Percentiles rank a stretch among this genome's conserved stretches.
Evolutionary conservation across 2,113 vertebrate genomes (phyloP).

Genomic region (Nothocercus julius): DNA sequence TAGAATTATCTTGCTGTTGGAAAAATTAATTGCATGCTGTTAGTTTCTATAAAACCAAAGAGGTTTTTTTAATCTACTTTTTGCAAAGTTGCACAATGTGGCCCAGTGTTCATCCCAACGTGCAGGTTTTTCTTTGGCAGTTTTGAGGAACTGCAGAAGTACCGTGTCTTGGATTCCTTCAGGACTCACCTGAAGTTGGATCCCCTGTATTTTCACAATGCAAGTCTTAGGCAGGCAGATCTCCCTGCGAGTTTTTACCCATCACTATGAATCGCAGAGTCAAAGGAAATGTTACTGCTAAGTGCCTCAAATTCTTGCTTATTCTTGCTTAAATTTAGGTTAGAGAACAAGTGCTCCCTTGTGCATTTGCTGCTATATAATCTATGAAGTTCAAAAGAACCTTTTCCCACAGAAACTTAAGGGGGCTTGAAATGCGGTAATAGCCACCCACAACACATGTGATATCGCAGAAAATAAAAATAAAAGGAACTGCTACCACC

Average conservation of each 20-base stretch:
- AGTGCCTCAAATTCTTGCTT: neutral
- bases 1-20: constrained; percentile 23
- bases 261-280: neutral
- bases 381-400: neutral
- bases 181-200: neutral
- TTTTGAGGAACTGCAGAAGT: neutral
- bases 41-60: constrained; percentile 6
- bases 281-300: neutral
- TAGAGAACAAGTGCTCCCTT: neutral
- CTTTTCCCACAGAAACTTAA: neutral
- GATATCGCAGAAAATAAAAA: neutral
- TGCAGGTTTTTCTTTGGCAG: neutral
- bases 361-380: neutral
- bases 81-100: constrained; percentile 6
- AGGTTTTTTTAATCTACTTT: constrained; percentile 23
- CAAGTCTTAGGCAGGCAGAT: neutral
- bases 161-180: neutral
- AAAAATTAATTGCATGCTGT: constrained; percentile 59
- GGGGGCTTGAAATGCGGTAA: too few species aligned
- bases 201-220: neutral
- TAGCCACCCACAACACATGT: too few species aligned
- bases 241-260: neutral
- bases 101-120: neutral
- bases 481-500: neutral
- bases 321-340: neutral